phyloP scores from a whole-genome alignment of 2,797 vertebrate species.

The Muscicapa striata region DNA sequence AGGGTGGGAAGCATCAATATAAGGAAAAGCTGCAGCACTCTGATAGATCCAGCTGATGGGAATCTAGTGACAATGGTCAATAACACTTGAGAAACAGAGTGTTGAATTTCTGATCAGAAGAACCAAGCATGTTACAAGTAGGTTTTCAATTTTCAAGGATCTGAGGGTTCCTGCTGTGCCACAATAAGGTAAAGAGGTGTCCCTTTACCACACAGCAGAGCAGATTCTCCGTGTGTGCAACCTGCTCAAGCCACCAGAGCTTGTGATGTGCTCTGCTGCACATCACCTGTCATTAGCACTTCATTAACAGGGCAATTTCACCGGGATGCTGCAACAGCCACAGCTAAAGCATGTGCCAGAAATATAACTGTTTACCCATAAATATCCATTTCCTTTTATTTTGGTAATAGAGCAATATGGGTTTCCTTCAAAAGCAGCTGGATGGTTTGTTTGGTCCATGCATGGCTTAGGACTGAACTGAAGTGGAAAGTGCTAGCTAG shows the following conservation, averaged over 20 bases:
- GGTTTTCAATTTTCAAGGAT: not conserved
- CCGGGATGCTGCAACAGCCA: not conserved
- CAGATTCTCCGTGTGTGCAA: not conserved
- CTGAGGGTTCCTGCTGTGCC: not conserved
- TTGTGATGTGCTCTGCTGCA: not conserved
- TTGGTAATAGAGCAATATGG: not conserved
- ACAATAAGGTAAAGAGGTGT: not conserved
- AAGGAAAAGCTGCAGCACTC: not conserved
- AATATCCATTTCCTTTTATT: not conserved
- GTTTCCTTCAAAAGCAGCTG: not conserved
- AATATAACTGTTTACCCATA: not conserved
- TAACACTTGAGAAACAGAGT: not conserved
- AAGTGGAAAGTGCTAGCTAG: not conserved
- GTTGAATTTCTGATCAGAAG: not conserved
- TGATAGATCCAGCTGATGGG: not conserved
- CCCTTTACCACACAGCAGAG: not conserved
- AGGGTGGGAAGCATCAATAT: not conserved
- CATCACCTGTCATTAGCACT: not conserved
- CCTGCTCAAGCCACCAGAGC: not conserved
- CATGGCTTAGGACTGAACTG: not conserved
- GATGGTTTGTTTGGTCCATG: not conserved
- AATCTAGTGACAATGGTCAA: not conserved
- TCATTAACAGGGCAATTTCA: not conserved
- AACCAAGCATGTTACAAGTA: fast-evolving
- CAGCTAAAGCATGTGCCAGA: not conserved